Evolutionary conservation across 2,888 invertebrate species (phyloP).

Genomic region (Scaptomyza tumidula): DNA sequence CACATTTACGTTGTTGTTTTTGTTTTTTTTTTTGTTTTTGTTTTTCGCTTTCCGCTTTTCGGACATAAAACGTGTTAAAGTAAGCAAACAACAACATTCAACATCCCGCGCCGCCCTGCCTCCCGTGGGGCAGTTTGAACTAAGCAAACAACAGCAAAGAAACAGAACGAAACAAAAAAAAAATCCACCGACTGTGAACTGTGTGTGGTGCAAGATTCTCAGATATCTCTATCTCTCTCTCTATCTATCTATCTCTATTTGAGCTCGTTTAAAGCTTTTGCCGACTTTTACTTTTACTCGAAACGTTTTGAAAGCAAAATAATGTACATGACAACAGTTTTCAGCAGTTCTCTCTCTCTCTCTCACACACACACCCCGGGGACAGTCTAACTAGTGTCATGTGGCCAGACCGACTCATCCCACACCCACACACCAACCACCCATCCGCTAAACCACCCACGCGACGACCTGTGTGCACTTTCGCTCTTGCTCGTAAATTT

Average conservation of each 20-base stretch:
- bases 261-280: constrained; percentile 70
- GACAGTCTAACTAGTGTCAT: constrained; percentile 57
- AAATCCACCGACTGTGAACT: constrained; percentile 25
- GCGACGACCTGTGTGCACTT: constrained; percentile 72
- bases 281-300: constrained; percentile 70
- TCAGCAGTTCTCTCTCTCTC: not conserved
- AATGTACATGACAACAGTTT: constrained; percentile 72
- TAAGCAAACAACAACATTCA: constrained; percentile 47
- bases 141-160: too few species aligned
- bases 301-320: constrained; percentile 72
- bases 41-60: not conserved
- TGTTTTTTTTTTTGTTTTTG: not conserved
- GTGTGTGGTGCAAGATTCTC: constrained; percentile 3
- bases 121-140: constrained; percentile 55
- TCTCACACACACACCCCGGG: constrained; percentile 6
- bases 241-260: not conserved
- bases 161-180: not conserved
- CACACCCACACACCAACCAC: not conserved
- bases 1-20: constrained; percentile 75
- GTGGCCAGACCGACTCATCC: constrained; percentile 27
- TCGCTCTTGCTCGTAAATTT: constrained; percentile 72
- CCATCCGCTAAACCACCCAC: constrained; percentile 19
- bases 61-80: constrained; percentile 78
- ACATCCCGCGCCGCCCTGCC: not conserved
- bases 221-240: not conserved